Conservation (phyloP, 2,797 vertebrate species). For the Syngnathus rostellatus region DNA sequence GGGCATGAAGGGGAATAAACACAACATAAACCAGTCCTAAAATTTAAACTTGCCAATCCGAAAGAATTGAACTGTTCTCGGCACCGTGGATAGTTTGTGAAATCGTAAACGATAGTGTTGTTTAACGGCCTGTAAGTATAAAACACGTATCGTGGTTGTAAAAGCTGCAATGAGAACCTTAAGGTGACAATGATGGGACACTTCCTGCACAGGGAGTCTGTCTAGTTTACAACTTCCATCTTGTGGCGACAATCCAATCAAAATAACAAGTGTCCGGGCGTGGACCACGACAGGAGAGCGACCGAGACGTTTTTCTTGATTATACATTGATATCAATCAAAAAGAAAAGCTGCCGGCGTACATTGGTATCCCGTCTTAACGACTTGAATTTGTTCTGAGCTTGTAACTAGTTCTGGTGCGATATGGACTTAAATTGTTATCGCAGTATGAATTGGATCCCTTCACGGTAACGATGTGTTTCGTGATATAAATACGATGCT, state of each 20-base stretch:
- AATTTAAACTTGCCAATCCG: slow-evolving; percentile 53
- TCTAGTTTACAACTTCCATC: slow-evolving; percentile 77
- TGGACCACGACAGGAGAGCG: slow-evolving; percentile 51
- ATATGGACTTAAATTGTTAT: background rate
- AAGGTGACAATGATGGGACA: slow-evolving; percentile 66
- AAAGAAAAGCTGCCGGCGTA: background rate
- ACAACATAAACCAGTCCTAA: slow-evolving; percentile 72
- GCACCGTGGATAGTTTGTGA: slow-evolving; percentile 8
- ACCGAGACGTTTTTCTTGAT: background rate
- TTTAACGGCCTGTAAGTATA: slow-evolving; percentile 2
- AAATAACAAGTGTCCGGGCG: slow-evolving; percentile 66
- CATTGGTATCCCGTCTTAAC: background rate
- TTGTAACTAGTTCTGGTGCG: background rate
- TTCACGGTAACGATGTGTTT: background rate
- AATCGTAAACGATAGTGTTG: slow-evolving; percentile 4
- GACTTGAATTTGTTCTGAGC: background rate
- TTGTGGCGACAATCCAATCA: slow-evolving; percentile 68
- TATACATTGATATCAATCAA: background rate
- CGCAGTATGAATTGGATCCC: background rate
- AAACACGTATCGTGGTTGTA: slow-evolving; percentile 3
- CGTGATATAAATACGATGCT: no score
- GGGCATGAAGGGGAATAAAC: slow-evolving; percentile 66
- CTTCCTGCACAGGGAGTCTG: slow-evolving; percentile 68
- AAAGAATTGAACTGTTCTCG: slow-evolving; percentile 30
- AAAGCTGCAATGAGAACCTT: slow-evolving; percentile 26